Base-by-base conservation (phyloP, 2,888 invertebrate species). In the Tipula vernalis region DNA sequence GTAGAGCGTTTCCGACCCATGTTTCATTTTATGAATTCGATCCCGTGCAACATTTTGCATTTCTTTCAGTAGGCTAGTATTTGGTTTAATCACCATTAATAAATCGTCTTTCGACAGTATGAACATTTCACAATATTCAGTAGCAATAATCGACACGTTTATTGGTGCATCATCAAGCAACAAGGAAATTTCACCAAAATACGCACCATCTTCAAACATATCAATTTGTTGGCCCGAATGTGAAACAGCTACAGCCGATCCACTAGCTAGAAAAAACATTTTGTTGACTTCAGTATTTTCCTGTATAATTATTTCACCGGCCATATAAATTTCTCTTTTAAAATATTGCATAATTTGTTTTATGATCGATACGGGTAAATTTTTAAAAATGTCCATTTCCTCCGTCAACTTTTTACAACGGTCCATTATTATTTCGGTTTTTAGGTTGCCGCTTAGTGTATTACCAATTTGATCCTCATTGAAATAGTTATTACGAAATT, bases 251-350 rank as follows among this genome's bases (percentile, higher is more conserved):
- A 93, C 93, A 0, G 93, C 93, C 0, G 93, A 93, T 8, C 94
- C 94, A 28, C 90, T 91, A 1, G 92, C 92, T 87, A 94, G 93
- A 88, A 94, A 94, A 88, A 93, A 94, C 94, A 94, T 94, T 86
- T 92, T 92, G 87, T 93, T 91, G 0, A 93, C 93, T 0, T 90
- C 89, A 5, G 93, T 92, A 88, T 92, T 92, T 0, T 92, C 92
- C 87, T 91, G 90, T 0, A 93, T 91, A 57, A 94, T 93, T 2
- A 93, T 91, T 88, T 93, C 93, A 88, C 93, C 93, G 0, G 92
- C 91, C 44, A 93, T 89, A 88, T 92, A 93, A 36, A 93, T 91
- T 89, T 93, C 93, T 0, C 92, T 91, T 44, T 89, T 90, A 5
- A 93, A 88, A 71, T 92, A 90, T 0, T 92, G 91, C 0, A 93